A percentile compares a stretch with the other conserved stretches of the same genome.
These are phyloP conservation scores for Drosophila sturtevanti DNA, from an alignment of 1,140 invertebrate species.

Conservation along the genomic window DNA sequence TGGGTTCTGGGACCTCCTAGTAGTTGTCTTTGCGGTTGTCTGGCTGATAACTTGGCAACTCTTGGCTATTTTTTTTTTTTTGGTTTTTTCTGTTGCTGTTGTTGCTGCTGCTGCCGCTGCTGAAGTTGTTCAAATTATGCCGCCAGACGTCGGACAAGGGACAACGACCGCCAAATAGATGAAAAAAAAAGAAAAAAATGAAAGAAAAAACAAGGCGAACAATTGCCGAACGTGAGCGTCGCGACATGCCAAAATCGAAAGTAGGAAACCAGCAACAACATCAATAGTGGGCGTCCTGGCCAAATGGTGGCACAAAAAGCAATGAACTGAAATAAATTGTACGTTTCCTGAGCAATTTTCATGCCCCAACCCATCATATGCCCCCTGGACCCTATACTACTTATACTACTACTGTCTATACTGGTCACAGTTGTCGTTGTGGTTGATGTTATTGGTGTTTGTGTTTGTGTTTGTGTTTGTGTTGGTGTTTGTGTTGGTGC, in stretches of 20 bases:
- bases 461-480: conserved; percentile 21
- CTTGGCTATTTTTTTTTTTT: conserved; percentile 39
- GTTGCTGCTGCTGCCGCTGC: conserved; percentile 10
- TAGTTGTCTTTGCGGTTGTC: conserved; percentile 36
- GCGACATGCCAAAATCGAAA: conserved; percentile 81
- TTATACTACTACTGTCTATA: background rate
- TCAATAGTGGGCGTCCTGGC: conserved; percentile 57
- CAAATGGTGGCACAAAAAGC: conserved; percentile 73
- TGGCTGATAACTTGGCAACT: conserved; percentile 78
- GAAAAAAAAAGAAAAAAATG: conserved; percentile 53
- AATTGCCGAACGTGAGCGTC: conserved; percentile 70
- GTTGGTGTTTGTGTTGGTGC: conserved; percentile 30
- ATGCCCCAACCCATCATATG: conserved; percentile 34
- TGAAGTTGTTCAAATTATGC: conserved; percentile 68
- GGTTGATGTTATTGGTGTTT: conserved; percentile 16
- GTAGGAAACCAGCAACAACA: conserved; percentile 72
- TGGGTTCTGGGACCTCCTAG: conserved; percentile 34
- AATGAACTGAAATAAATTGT: conserved; percentile 81
- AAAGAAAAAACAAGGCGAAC: conserved; percentile 31
- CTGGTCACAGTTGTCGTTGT: conserved; percentile 24
- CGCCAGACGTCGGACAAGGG: conserved; percentile 55
- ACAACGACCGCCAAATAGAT: conserved; percentile 79
- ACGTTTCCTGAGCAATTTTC: conserved; percentile 80
- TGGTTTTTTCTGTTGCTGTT: conserved; percentile 7
- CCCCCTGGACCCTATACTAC: conserved; percentile 1